Evolutionary conservation across 64 coral and sea anemone species (phyloP), one percentile per base, ranked within the genome.

Genomic region (Exaiptasia diaphana): DNA sequence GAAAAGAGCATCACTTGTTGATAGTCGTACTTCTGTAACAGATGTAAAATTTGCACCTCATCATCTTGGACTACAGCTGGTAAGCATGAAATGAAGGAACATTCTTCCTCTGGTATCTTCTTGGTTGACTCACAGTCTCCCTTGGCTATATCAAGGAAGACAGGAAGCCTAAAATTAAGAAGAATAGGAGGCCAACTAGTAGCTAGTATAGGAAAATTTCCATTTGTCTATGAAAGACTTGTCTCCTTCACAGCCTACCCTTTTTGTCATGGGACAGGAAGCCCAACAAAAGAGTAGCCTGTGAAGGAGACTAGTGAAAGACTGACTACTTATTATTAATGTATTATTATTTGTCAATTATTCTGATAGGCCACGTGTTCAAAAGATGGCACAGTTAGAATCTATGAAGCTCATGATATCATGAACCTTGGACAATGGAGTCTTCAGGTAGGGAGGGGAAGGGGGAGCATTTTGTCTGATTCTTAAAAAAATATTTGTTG

Each of bases 11-110:
- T 92, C 84, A 12, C 52, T 99, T 18, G 95, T 99, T 0, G 95
- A 99, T 43, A 99, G 95, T 74, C 87, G 95, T 65, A 99, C 89
- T 12, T 99, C 95, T 36, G 95, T 99, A 33, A 99, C 95, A 85
- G 95, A 99, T 93, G 95, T 99, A 14, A 99, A 99, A 80, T 99
- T 99, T 93, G 89, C 85, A 52, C 95, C 95, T 25, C 77, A 81
- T 50, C 95, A 99, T 81, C 71, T 99, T 24, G 89, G 89, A 75
- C 59, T 99, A 74, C 85, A 89, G 49, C 69, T 99, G 85, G 95
- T 99, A 89, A 89, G 55, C 24, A 7, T 14, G 12, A 30, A 2
- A 1, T 10, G 3, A 59, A 21, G 5, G 0, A 21, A 57, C 12
- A 24, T 20, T 7, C 53, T 20, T n/a, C n/a, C n/a, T n/a, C n/a